Evolutionary conservation across 2,888 invertebrate species (phyloP), one percentile per base, ranked within the genome.

Genomic region (Drosophila longiperda): DNA sequence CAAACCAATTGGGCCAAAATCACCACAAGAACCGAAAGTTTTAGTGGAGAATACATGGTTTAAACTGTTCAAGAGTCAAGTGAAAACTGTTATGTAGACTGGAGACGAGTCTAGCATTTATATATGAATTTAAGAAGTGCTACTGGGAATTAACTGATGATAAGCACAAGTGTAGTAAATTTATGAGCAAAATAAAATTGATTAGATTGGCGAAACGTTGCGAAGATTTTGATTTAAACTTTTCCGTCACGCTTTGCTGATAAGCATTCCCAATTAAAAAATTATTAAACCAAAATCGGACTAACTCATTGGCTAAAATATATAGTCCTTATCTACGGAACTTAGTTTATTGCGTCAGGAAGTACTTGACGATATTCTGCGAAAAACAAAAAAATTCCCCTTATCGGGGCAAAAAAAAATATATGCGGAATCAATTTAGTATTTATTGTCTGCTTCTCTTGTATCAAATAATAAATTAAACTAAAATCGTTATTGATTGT

Each of bases 1-100:
- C 45, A 60, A 45, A 86, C 33, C 3, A 83, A 32, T 34, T 81
- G 71, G 26, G 55, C 52, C 7, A 83, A 40, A 20, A 83, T 36
- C 29, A 77, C 40, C 1, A 33, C 69, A 5, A 64, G 26, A 6
- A 54, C 34, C 1, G 58, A 20, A 9, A 66, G 26, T 50, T 62
- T 66, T 66, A 66, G 70, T 0, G 54, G 17, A 0, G 72, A 52
- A 20, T 49, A 53, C 82, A 82, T 85, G 36, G 12, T 52, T 60
- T 42, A 34, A 52, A 48, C 53, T 62, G 54, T 9, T 32, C 26
- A 42, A 26, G 26, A 55, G 17, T 15, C 12, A 20, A 12, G 38
- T 40, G 1, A 50, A 55, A 6, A 49, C 36, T 59, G 15, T 20
- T 38, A 9, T 73, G 55, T 0, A 0, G n/a, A 40, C 6, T 59